A percentile compares a stretch with the other conserved stretches of the same genome.
phyloP scores from a whole-genome alignment of 2,113 vertebrate genomes.

The Clupea harengus region DNA sequence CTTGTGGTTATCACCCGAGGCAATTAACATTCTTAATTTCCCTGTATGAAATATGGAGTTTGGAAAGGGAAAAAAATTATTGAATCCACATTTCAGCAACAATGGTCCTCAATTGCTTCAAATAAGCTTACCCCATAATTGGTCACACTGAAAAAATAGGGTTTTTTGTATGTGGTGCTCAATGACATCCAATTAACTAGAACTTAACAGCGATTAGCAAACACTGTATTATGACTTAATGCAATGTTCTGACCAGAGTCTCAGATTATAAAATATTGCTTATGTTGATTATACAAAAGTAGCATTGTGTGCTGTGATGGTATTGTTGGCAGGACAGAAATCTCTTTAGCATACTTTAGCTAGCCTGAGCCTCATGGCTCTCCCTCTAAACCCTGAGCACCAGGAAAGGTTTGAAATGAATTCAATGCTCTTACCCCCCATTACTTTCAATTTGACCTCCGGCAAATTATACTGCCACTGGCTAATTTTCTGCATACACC shows the following conservation, averaged over 20 bases:
- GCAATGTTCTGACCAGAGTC: neutral
- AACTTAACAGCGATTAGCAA: slow-evolving; percentile 13
- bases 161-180: neutral
- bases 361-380: neutral
- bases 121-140: neutral
- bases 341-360: slow-evolving; percentile 11
- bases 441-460: neutral
- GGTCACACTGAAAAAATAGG: slow-evolving; percentile 8
- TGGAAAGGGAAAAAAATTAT: neutral
- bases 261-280: neutral
- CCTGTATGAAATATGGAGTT: neutral
- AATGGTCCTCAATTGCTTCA: neutral
- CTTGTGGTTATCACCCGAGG: neutral
- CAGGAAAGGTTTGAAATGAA: neutral
- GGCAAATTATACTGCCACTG: slow-evolving; percentile 5
- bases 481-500: slow-evolving; percentile 1
- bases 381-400: neutral
- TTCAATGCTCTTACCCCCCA: slow-evolving; percentile 5
- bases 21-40: slow-evolving; percentile 11
- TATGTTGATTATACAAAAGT: neutral
- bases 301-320: neutral
- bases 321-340: neutral
- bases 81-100: neutral
- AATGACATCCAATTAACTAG: neutral
- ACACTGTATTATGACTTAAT: neutral